Percentiles rank a stretch among this genome's conserved stretches.
Conservation (phyloP, 2,797 vertebrate genomes). For the Coluber constrictor region DNA sequence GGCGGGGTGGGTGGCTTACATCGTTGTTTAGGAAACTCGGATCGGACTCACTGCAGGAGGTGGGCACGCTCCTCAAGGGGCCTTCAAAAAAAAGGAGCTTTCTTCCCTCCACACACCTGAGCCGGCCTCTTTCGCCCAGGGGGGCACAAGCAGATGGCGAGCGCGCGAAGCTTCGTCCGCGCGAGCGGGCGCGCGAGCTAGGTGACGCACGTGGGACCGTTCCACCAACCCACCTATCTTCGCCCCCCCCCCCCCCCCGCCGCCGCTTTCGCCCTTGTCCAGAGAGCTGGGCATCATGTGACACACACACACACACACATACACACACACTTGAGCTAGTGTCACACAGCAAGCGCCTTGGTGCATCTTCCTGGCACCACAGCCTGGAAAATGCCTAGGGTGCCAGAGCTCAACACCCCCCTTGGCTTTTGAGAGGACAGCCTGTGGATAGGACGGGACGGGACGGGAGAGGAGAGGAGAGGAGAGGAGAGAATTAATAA, state of each 20-base stretch:
- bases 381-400: not conserved
- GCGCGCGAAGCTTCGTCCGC: no score
- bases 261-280: not conserved
- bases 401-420: not conserved
- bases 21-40: not conserved
- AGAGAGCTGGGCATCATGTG: no score
- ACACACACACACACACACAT: no score
- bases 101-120: not conserved
- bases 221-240: no score
- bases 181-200: no score
- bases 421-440: not conserved
- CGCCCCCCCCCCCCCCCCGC: no score
- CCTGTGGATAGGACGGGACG: no score
- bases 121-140: not conserved
- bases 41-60: not conserved
- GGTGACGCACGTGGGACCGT: no score
- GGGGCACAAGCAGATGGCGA: not conserved
- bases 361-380: not conserved
- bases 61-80: not conserved
- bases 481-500: no score
- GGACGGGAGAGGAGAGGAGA: no score
- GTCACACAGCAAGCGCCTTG: not conserved
- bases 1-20: no score
- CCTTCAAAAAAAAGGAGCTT: no score
- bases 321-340: not conserved